Percentiles rank a stretch among this genome's conserved stretches.
Conservation (phyloP, 2,888 invertebrate species). For the Ormyrus labotus region DNA sequence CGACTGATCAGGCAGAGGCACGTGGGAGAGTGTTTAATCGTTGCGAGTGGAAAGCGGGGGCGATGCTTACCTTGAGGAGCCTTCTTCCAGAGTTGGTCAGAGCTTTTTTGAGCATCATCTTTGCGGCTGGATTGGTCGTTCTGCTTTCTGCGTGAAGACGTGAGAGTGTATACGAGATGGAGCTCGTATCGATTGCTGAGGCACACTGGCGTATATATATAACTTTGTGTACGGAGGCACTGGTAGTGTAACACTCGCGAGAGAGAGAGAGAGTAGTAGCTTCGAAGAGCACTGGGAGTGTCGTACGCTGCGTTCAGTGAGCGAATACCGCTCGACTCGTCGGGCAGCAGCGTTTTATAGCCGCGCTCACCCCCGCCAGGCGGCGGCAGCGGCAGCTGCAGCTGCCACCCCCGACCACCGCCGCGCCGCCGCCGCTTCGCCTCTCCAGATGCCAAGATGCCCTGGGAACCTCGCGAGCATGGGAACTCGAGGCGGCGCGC, state of each 20-base stretch:
- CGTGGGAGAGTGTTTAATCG: not conserved
- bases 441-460: conserved; percentile 51
- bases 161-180: too few relatives aligned
- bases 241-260: not conserved
- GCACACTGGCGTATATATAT: too few relatives aligned
- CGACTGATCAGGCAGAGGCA: not conserved
- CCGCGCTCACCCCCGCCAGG: not conserved
- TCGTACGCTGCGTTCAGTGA: not conserved
- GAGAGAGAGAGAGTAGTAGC: conserved; percentile 16
- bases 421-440: not conserved
- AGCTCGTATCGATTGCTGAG: too few relatives aligned
- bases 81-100: conserved; percentile 71
- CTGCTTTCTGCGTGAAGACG: not conserved
- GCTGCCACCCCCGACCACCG: not conserved
- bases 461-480: conserved; percentile 48
- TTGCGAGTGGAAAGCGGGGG: not conserved
- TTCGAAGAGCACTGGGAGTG: conserved; percentile 4
- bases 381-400: not conserved
- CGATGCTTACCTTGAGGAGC: conserved; percentile 70
- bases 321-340: not conserved
- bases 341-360: conserved; percentile 31
- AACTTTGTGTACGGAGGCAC: too few relatives aligned
- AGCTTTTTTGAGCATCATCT: conserved; percentile 70
- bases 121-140: too few relatives aligned
- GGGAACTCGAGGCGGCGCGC: not conserved